Evolutionary conservation across 1,140 invertebrate genomes (phyloP).

Genomic region (Aleiodes sp.): DNA sequence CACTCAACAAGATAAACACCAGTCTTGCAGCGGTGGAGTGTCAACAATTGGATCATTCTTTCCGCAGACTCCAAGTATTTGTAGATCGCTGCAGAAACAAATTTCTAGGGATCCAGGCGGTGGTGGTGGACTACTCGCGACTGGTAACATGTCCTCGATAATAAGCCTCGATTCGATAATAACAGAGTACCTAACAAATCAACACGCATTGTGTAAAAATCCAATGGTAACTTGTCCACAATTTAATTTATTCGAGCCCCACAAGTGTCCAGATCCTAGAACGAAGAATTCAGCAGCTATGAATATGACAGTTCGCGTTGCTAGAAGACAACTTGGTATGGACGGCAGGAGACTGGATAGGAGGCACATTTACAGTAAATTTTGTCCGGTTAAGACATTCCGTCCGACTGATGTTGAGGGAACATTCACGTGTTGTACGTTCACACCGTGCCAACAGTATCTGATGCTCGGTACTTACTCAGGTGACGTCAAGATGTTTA

Average conservation of each 20-base stretch:
- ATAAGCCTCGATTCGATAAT: slow-evolving; percentile 92
- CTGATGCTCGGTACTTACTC: slow-evolving; percentile 86
- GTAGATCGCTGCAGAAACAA: slow-evolving; percentile 76
- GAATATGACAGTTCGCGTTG: slow-evolving; percentile 75
- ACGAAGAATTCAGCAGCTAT: slow-evolving; percentile 75
- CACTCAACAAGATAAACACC: slow-evolving; percentile 49
- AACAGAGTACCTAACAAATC: slow-evolving; percentile 94
- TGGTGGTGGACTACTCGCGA: slow-evolving; percentile 48
- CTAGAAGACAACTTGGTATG: slow-evolving; percentile 68
- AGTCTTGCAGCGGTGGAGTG: slow-evolving; percentile 39
- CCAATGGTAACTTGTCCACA: slow-evolving; percentile 91
- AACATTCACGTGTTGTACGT: slow-evolving; percentile 84
- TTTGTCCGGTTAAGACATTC: slow-evolving; percentile 87
- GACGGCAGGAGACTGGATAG: slow-evolving; percentile 73
- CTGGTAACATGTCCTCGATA: slow-evolving; percentile 55
- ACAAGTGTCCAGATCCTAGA: slow-evolving; percentile 91
- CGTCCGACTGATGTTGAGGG: slow-evolving; percentile 78
- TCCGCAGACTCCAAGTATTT: slow-evolving; percentile 37
- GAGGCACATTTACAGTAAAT: slow-evolving; percentile 87
- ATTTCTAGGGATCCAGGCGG: slow-evolving; percentile 62
- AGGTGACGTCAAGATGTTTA: slow-evolving; percentile 89
- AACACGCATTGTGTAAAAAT: slow-evolving; percentile 93
- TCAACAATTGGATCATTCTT: slow-evolving; percentile 17
- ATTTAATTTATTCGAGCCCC: slow-evolving; percentile 89
- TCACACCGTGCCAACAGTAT: slow-evolving; percentile 81